phyloP scores from a whole-genome alignment of 2,797 vertebrate genomes.

The Tachyglossus aculeatus region DNA sequence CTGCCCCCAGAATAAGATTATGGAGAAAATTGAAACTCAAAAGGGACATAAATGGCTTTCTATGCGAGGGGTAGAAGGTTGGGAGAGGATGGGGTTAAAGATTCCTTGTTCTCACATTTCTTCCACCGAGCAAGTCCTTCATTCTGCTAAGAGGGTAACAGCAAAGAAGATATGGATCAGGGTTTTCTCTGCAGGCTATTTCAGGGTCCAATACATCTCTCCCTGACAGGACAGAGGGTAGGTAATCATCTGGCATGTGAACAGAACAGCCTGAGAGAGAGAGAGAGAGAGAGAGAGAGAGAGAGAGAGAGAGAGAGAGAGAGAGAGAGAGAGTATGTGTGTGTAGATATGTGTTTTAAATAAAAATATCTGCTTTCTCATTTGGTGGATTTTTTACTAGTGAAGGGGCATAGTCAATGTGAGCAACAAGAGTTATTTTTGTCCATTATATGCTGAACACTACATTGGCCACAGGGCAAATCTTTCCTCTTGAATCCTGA shows the following conservation, averaged over 20 bases:
- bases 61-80: background rate
- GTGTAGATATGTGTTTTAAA: too few species aligned
- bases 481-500: too few species aligned
- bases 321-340: too few species aligned
- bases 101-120: conserved; percentile 9
- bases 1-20: conserved; percentile 2
- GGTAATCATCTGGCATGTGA: background rate
- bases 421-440: too few species aligned
- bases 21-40: conserved; percentile 9
- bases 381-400: too few species aligned
- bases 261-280: too few species aligned
- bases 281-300: too few species aligned
- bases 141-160: background rate
- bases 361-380: too few species aligned
- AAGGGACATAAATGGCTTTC: background rate
- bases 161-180: background rate
- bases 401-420: too few species aligned
- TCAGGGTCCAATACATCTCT: background rate
- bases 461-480: too few species aligned
- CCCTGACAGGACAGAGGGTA: background rate
- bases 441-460: too few species aligned
- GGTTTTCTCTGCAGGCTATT: background rate
- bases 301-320: too few species aligned
- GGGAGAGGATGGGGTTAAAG: background rate
- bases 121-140: background rate